Base-by-base conservation (phyloP, 2,888 invertebrate genomes). In the Amblyjoppa proteus region DNA sequence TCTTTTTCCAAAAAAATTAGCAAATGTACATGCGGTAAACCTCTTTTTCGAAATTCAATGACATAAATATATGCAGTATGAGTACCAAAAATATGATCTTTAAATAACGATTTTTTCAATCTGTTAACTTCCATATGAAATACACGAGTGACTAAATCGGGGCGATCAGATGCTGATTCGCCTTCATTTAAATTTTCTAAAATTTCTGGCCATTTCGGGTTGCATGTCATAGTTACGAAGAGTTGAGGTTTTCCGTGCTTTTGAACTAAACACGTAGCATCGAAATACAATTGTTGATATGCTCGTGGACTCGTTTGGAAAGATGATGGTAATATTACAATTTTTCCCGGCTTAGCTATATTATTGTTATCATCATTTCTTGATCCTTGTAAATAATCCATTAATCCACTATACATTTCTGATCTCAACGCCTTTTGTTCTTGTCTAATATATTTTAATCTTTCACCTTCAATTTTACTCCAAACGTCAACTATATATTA, bases 211-310 rank as follows among this genome's bases (percentile, higher is more conserved):
- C 94, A 94, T 79, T 34, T 34, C 5, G 34, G 34, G 4, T 34
- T 34, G 5, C 34, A 34, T 5, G 34, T 34, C 31, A 31, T 91
- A 91, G 73, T 73, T 25, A 73, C 58, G 2, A 73, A 58, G 11
- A 93, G 87, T 83, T 93, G 91, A 28, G 94, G 94, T 80, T 91
- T 91, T n/a, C 94, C 94, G 91, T 86, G 92, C 74, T 92, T 91
- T 28, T 90, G 69, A 3, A 94, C 94, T 75, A 93, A 91, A 13
- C 93, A 87, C 94, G 94, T 94, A 0, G 93, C 92, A 89, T 94
- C 94, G 81, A 94, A 92, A 86, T 90, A 93, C 41, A 90, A 89
- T 90, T 94, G 91, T 38, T 90, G 87, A n/a, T 20, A 90, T 31
- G 88, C 85, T 31, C 93, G 84, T 16, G 92, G 92, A 58, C 90